Base-by-base conservation (phyloP, 2,113 vertebrate species). In the Rynchops niger region DNA sequence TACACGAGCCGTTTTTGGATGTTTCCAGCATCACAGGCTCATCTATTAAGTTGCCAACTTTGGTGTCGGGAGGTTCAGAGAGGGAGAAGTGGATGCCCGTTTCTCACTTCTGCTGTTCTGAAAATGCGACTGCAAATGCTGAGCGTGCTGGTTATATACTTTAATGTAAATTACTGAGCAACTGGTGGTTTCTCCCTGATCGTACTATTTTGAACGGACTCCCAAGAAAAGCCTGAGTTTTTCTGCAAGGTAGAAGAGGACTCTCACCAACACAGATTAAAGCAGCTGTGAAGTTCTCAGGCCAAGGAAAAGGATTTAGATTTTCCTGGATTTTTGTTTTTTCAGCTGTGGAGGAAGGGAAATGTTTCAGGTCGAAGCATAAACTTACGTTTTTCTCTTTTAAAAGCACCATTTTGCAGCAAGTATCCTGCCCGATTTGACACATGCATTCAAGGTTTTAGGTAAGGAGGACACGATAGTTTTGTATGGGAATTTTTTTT, bases 111-210 rank as follows among this genome's bases (percentile, higher is more conserved):
- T 90, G 70, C 91, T 81, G 83, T 86, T 96, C 91, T 94, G 91
- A 94, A 94, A 92, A 95, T 50, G 91, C 45, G 59, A 94, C 80
- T 95, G 85, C 94, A 89, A 96, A 93, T 93, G 82, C 88, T 89
- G 86, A 71, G 90, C 53, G 21, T 82, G 78, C 43, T 82, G 66
- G 83, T 91, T 95, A 79, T 45, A 71, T 76, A 18, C 49, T 94
- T 83, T 73, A 76, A 71, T 49, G 21, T 82, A 85, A 95, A 86
- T 94, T 80, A 93, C 82, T 38, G 61, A 92, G 42, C 92, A 77
- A 73, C n/a, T 72, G 73, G 66, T 86, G 13, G 22, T 53, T 89
- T 88, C 34, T 76, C 50, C 62, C 63, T 21, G 32, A 72, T 58
- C 9, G 1, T 12, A 22, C 30, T 50, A 1, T 34, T 84, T 47